Evolutionary conservation across 2,797 vertebrate species (phyloP).

Genomic region (Sciurus vulgaris): DNA sequence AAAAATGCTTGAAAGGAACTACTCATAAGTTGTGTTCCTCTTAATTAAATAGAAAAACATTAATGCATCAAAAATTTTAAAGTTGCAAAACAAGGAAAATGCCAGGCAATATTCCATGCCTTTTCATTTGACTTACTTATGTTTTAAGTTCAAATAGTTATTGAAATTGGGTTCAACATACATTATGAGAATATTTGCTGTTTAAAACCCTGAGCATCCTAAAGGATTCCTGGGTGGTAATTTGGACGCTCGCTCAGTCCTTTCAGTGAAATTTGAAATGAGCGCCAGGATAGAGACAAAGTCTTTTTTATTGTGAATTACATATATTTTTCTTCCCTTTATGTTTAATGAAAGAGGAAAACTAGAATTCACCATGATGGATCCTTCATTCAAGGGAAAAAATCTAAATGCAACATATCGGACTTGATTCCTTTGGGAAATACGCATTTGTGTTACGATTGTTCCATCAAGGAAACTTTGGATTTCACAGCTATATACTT

Average conservation of each 20-base stretch:
- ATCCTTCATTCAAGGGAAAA: not conserved
- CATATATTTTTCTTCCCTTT: conserved; percentile 9
- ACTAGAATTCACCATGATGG: not conserved
- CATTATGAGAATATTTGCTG: not conserved
- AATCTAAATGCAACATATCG: not conserved
- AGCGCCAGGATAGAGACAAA: not conserved
- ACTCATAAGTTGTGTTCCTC: not conserved
- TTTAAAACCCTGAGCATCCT: not conserved
- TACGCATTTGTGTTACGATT: not conserved
- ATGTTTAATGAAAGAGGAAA: conserved; percentile 40
- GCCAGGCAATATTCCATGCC: not conserved
- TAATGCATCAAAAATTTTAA: not conserved
- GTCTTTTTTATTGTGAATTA: conserved; percentile 51
- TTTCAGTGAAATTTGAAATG: conserved; percentile 15
- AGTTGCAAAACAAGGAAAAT: not conserved
- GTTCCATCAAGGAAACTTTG: not conserved
- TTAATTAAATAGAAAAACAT: not conserved
- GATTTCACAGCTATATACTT: not conserved
- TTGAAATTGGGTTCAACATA: not conserved
- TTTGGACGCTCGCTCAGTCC: conserved; percentile 16
- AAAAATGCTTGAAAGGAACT: not conserved
- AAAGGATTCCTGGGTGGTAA: not conserved
- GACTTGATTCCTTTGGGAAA: not conserved
- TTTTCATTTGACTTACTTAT: not conserved
- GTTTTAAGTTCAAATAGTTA: conserved; percentile 18